phyloP scores from a whole-genome alignment of 2,888 invertebrate species.

The Dione vanillae region DNA sequence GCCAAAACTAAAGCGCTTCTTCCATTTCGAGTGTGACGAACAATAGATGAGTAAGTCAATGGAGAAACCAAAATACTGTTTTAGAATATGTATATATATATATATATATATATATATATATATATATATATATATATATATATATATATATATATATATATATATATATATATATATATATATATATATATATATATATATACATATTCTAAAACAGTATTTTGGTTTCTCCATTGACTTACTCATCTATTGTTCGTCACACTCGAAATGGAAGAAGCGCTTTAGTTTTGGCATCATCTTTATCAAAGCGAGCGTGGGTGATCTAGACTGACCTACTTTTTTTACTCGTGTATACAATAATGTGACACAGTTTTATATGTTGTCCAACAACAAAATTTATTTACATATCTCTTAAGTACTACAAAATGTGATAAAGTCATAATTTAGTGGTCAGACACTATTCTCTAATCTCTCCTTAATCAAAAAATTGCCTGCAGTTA shows the following conservation, averaged over 20 bases:
- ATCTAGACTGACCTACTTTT: slow-evolving; percentile 30
- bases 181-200: no score
- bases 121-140: no score
- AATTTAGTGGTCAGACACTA: no score
- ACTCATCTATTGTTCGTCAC: slow-evolving; percentile 13
- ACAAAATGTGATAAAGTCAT: no score
- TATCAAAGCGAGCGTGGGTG: slow-evolving; percentile 27
- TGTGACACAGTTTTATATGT: slow-evolving; percentile 12
- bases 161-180: no score
- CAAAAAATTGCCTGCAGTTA: no score
- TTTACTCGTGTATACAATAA: slow-evolving; percentile 13
- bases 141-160: no score
- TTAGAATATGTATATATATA: no score
- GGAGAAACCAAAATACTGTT: slow-evolving; percentile 1
- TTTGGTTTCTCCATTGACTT: slow-evolving; percentile 1
- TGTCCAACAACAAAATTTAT: no score
- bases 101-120: no score
- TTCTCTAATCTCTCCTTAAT: no score
- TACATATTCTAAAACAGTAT: not conserved
- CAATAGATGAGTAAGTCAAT: slow-evolving; percentile 13
- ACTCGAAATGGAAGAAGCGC: slow-evolving; percentile 25
- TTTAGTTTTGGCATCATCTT: slow-evolving; percentile 7
- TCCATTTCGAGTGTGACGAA: slow-evolving; percentile 15
- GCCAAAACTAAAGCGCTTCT: slow-evolving; percentile 20
- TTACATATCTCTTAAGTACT: no score